These are phyloP conservation scores for Formica exsecta DNA, from an alignment of 1,140 invertebrate genomes.

Conservation along the genomic window DNA sequence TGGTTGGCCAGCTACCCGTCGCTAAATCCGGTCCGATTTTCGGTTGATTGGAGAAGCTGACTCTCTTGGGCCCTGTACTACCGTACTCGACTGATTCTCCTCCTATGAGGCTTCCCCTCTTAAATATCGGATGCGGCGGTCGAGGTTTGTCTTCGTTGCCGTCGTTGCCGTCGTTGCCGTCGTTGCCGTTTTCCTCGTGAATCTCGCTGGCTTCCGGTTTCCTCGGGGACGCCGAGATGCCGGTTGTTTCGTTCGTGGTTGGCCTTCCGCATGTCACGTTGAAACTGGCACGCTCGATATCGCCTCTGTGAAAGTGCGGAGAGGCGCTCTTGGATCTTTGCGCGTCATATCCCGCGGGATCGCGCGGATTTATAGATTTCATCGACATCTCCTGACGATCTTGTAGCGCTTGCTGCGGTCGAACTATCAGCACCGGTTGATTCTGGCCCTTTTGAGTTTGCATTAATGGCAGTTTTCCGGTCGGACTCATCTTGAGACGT, in stretches of 20 bases:
- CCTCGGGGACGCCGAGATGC: background rate
- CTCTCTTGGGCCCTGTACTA: constrained; percentile 83
- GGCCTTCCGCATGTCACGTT: constrained; percentile 15
- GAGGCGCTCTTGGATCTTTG: constrained; percentile 77
- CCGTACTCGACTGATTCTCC: constrained; percentile 80
- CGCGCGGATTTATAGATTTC: constrained; percentile 23
- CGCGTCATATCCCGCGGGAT: constrained; percentile 21
- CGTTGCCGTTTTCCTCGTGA: constrained; percentile 72
- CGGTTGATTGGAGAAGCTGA: constrained; percentile 86
- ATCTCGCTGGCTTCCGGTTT: constrained; percentile 57
- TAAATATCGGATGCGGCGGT: constrained; percentile 86
- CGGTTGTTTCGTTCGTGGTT: background rate
- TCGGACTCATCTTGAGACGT: constrained; percentile 59
- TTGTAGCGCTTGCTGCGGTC: constrained; percentile 81
- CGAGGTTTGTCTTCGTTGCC: constrained; percentile 60
- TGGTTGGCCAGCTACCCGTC: constrained; percentile 86
- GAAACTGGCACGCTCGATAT: constrained; percentile 25
- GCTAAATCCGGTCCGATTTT: constrained; percentile 69
- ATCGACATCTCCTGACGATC: constrained; percentile 66
- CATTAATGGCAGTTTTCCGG: constrained; percentile 80
- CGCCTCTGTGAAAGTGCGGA: constrained; percentile 72
- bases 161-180: constrained; percentile 50
- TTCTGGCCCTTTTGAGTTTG: constrained; percentile 80
- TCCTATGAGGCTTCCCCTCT: constrained; percentile 86
- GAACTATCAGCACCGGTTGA: constrained; percentile 82